Evolutionary conservation across 2,888 invertebrate genomes (phyloP).

Genomic region (Ashinkailepas kermadecensis): DNA sequence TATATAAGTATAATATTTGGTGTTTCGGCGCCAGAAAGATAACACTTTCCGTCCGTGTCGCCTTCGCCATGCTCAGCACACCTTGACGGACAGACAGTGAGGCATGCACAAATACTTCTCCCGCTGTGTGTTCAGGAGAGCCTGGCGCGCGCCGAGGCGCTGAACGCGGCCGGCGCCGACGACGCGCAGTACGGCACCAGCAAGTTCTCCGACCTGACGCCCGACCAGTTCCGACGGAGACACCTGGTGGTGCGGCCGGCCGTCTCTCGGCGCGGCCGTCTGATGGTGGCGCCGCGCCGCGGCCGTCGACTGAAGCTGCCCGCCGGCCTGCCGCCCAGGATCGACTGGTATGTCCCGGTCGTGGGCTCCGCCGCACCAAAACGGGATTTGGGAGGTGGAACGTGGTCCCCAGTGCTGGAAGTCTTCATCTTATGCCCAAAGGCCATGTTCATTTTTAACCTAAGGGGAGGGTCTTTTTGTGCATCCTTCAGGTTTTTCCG

Average conservation of each 20-base stretch:
- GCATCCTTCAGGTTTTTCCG: no score
- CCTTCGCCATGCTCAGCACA: no score
- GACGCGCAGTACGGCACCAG: constrained; percentile 53
- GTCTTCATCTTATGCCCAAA: no score
- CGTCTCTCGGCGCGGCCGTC: neutral
- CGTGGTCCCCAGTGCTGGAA: no score
- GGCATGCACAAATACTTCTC: no score
- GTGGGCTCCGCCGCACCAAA: neutral
- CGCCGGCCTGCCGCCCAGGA: neutral
- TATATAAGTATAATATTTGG: no score
- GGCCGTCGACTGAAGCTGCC: neutral
- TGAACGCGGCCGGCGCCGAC: neutral
- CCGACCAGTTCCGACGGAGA: constrained; percentile 51
- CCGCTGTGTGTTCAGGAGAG: neutral
- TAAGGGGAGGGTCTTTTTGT: no score
- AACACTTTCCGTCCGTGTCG: no score
- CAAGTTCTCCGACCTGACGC: constrained; percentile 55
- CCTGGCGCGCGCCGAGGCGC: neutral
- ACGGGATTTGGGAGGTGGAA: no score
- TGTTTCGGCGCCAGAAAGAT: no score
- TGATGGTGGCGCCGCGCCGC: neutral
- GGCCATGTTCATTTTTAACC: no score
- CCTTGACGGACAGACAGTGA: no score
- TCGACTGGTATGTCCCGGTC: neutral
- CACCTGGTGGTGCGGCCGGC: constrained; percentile 40